Percentiles rank a stretch among this genome's conserved stretches.
phyloP scores from a whole-genome alignment of 1,140 invertebrate species.

The Conus betulinus region DNA sequence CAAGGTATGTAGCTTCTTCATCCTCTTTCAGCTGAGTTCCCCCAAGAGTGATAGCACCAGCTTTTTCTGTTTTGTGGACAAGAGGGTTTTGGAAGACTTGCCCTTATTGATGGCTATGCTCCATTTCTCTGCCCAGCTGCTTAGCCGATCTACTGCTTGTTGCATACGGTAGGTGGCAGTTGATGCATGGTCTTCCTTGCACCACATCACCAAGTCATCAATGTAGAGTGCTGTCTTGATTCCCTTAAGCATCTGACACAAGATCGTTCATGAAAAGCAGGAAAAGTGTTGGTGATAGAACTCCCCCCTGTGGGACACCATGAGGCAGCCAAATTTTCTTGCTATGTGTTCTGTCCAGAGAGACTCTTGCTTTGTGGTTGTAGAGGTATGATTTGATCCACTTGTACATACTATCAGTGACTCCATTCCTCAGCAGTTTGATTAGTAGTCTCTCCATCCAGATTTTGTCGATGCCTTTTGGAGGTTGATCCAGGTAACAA shows the following conservation, averaged over 20 bases:
- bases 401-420: too few relatives aligned
- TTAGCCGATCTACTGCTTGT: not conserved
- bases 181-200: constrained; percentile 12
- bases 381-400: too few relatives aligned
- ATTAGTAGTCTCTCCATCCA: too few relatives aligned
- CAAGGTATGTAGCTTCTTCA: constrained; percentile 32
- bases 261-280: constrained; percentile 29
- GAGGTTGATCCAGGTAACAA: too few relatives aligned
- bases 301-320: constrained; percentile 45
- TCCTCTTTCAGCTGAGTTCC: not conserved
- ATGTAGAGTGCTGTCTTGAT: constrained; percentile 7
- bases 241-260: constrained; percentile 4
- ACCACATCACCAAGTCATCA: constrained; percentile 21
- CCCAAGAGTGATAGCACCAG: not conserved
- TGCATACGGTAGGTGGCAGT: constrained; percentile 21
- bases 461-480: too few relatives aligned
- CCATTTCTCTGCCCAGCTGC: not conserved
- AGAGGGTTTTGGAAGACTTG: constrained; percentile 1
- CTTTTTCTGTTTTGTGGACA: constrained; percentile 2
- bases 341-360: too few relatives aligned
- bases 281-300: constrained; percentile 39
- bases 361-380: too few relatives aligned
- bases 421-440: too few relatives aligned
- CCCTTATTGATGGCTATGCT: not conserved
- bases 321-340: too few relatives aligned